phyloP scores from a whole-genome alignment of 2,797 vertebrate species.

The Graptemys geographica region DNA sequence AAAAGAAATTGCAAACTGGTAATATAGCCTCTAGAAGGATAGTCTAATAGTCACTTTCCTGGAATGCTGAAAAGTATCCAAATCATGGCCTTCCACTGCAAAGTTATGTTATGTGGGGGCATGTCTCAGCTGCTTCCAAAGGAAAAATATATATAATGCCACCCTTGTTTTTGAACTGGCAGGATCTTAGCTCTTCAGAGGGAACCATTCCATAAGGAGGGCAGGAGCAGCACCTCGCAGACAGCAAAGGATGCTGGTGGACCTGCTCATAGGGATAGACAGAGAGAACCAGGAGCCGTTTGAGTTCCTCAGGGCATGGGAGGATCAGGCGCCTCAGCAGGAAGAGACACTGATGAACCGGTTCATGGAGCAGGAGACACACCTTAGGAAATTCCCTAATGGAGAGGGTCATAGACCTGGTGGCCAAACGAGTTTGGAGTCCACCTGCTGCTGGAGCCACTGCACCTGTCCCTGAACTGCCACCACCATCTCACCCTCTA shows the following conservation, averaged over 20 bases:
- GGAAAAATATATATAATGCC: neutral
- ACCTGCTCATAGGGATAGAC: neutral
- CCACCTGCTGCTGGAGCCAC: neutral
- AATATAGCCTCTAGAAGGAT: neutral
- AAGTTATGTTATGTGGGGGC: neutral
- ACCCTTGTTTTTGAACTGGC: neutral
- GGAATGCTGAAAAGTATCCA: neutral
- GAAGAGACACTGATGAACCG: neutral
- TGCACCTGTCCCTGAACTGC: too few relatives aligned
- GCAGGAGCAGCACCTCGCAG: neutral
- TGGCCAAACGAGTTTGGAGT: neutral
- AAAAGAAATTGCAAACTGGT: too few relatives aligned
- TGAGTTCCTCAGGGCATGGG: neutral
- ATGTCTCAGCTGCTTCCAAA: neutral
- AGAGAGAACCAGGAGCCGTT: neutral
- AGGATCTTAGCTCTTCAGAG: neutral
- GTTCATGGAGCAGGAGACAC: neutral
- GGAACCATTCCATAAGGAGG: neutral
- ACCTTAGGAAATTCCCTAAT: neutral
- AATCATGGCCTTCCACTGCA: neutral
- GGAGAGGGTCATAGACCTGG: neutral
- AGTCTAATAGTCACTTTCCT: neutral
- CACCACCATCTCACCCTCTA: neutral
- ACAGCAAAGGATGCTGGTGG: neutral
- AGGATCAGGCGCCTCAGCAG: neutral